phyloP scores from a whole-genome alignment of 2,797 vertebrate genomes.

The Fringilla coelebs region DNA sequence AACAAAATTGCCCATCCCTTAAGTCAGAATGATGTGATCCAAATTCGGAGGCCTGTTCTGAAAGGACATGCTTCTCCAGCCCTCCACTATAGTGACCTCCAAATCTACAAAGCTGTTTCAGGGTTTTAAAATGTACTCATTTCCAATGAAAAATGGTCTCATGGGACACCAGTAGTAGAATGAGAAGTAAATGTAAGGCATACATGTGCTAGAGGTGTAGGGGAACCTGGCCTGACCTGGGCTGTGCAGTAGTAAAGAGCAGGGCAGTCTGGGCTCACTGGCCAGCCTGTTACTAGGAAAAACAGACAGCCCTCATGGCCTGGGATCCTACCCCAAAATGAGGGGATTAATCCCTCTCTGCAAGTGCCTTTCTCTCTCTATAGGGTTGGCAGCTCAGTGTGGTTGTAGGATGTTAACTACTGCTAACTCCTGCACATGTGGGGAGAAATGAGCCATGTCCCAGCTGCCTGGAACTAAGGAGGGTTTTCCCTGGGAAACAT shows the following conservation, averaged over 20 bases:
- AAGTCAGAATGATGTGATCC: neutral
- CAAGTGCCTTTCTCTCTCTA: neutral
- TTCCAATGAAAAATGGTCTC: neutral
- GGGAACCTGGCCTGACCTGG: neutral
- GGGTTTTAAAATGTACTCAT: neutral
- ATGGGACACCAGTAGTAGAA: neutral
- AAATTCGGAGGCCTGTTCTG: neutral
- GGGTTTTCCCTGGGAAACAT: neutral
- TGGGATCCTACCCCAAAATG: neutral
- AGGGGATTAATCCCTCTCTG: neutral
- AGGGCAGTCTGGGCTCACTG: neutral
- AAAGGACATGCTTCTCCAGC: neutral
- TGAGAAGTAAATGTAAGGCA: neutral
- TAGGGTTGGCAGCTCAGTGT: neutral
- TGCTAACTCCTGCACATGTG: neutral
- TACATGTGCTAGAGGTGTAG: accelerated
- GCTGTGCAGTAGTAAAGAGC: neutral
- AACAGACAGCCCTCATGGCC: neutral
- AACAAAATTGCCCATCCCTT: neutral
- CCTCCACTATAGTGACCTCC: neutral
- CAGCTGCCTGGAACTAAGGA: neutral
- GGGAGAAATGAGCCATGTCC: neutral
- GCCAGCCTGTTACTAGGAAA: accelerated
- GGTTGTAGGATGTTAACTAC: neutral
- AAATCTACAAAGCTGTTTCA: neutral